These are phyloP conservation scores for Subacronicta megacephala DNA, from an alignment of 2,888 invertebrate species.

Conservation along the genomic window DNA sequence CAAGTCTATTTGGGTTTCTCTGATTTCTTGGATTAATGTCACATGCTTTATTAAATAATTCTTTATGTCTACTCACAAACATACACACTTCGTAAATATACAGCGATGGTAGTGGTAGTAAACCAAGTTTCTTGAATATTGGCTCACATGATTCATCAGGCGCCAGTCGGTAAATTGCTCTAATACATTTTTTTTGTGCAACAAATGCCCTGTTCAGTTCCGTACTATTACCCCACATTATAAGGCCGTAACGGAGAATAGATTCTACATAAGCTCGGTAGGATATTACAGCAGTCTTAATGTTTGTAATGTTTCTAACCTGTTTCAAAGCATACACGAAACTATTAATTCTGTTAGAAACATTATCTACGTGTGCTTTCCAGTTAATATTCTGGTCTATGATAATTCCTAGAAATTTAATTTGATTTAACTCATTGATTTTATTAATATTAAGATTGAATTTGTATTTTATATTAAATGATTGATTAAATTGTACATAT, in stretches of 20 bases:
- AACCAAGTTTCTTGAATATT: constrained; percentile 4
- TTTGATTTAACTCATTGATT: too few species aligned
- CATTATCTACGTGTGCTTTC: constrained; percentile 4
- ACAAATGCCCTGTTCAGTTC: constrained; percentile 4
- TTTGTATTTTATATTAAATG: constrained; percentile 1
- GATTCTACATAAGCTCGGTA: constrained; percentile 9
- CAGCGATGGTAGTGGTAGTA: not conserved
- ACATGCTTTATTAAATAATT: not conserved
- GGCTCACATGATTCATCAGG: constrained; percentile 5
- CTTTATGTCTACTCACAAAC: constrained; percentile 2
- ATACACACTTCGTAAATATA: constrained; percentile 3
- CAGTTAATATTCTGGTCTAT: not conserved
- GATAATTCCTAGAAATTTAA: too few species aligned
- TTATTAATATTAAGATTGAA: not conserved
- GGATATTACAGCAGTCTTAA: constrained; percentile 5
- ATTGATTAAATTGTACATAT: constrained; percentile 6
- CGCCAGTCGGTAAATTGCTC: not conserved
- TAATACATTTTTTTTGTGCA: not conserved
- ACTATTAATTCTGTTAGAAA: constrained; percentile 9
- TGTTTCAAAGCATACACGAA: constrained; percentile 11
- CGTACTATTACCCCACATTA: constrained; percentile 15
- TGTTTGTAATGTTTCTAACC: constrained; percentile 11
- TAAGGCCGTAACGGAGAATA: constrained; percentile 4
- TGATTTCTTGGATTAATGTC: too few species aligned
- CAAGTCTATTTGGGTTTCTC: too few species aligned